Evolutionary conservation across 2,113 vertebrate genomes (phyloP), one percentile per base, ranked within the genome.

Genomic region (Anhinga anhinga): DNA sequence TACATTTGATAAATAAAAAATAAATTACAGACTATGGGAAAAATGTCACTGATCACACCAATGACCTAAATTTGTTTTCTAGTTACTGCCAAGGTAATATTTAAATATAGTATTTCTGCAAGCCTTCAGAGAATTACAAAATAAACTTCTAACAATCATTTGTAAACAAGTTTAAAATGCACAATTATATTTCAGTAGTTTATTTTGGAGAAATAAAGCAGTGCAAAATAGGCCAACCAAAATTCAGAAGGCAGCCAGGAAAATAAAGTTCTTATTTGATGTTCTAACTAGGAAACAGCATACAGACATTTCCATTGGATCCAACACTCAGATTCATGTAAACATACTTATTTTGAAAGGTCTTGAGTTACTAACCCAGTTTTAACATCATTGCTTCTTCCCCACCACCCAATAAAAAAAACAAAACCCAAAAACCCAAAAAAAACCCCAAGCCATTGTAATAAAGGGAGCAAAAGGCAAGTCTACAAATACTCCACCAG

Each of bases 181-280:
- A 97, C 96, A 90, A 98, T 96, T 97, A 97, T 95, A 98, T 98
- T 98, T 98, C 98, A 98, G 98, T 98, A 98, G 98, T 98, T 98
- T 98, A 98, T 98, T 98, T 96, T 95, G 93, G 97, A 98, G 97
- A 97, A 97, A 98, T 95, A 96, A 98, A 98, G 98, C 98, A 98
- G 98, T 98, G 98, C 98, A 98, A 98, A 98, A 98, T 95, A 97
- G 98, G 98, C 96, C 62, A 94, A 97, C 95, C 96, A 93, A 97
- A 72, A 96, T 88, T 95, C 94, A 98, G 94, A 97, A 97, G 97
- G 97, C 91, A 97, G 97, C 95, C 96, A 97, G 82, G 92, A 95
- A 71, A 96, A 96, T 84, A 96, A 87, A 96, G 95, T 88, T 69
- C 45, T 84, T 92, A 92, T 80, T 96, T 74, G 66, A 98, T 96